Conservation (phyloP, 2,888 invertebrate species). For the Nephrotoma flavescens region DNA sequence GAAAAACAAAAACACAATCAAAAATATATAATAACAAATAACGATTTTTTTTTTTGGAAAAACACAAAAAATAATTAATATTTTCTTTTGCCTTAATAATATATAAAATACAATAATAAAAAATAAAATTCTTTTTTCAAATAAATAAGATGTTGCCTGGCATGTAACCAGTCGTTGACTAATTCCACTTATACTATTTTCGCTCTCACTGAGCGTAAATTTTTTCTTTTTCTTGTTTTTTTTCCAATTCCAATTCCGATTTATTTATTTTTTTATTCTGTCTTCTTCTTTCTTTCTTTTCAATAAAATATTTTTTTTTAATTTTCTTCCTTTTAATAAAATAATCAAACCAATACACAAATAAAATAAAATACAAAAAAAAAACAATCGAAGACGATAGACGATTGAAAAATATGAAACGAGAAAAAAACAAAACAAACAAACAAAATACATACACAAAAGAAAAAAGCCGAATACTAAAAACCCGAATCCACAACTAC, state of each 20-base stretch:
- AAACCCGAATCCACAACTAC: not conserved
- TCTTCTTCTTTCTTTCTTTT: not conserved
- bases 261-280: not conserved
- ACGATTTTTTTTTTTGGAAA: not conserved
- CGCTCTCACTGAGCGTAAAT: conserved; percentile 5
- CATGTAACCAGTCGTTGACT: conserved; percentile 34
- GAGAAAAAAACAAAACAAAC: not conserved
- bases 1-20: not conserved
- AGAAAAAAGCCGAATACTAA: not conserved
- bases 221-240: conserved; percentile 1
- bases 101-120: not conserved
- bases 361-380: not conserved
- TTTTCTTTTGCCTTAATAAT: not conserved
- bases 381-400: conserved; percentile 2
- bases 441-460: not conserved
- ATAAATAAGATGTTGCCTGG: conserved; percentile 27
- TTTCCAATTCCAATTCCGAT: not conserved
- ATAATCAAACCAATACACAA: conserved; percentile 4
- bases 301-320: not conserved
- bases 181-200: conserved; percentile 7
- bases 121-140: not conserved
- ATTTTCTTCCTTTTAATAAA: not conserved
- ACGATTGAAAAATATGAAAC: not conserved
- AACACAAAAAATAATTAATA: not conserved
- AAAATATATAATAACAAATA: not conserved